Evolutionary conservation across 2,888 invertebrate genomes (phyloP), one percentile per base, ranked within the genome.

Genomic region (Xestia xanthographa): DNA sequence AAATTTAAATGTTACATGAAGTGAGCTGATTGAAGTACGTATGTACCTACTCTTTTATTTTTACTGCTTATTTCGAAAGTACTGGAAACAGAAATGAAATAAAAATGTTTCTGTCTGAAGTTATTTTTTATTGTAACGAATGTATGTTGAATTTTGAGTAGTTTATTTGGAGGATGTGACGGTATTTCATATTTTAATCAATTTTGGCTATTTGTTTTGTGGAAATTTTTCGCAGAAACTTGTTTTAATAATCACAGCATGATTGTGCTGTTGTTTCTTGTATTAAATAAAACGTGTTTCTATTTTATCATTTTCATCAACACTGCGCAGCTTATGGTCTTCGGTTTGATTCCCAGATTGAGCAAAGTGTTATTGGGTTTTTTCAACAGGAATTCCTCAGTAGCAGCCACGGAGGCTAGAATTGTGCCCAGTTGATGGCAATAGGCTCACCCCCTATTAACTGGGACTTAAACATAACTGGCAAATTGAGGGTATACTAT

Each of bases 1-100:
- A 74, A 72, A 70, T 79, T 82, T 77, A 80, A 83, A 83, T 74
- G 66, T 79, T 71, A 77, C 56, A 76, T 66, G 50, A 38, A 48
- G 5, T 26, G 20, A 63, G 58, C 20, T 8, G 12, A 4, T 41
- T 67, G 58, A 71, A 34, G 56, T 65, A 76, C n/a, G 34, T 26
- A n/a, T 68, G 29, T 58, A 20, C 58, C 29, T 66, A 53, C 34
- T 63, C 45, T 45, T 73, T 73, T 68, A 56, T 77, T 48, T 72
- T 70, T 70, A 85, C 20, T 34, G 67, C 62, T 77, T 68, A 65
- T 71, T 72, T 85, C 14, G 22, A 76, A 72, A 75, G 76, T 65
- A 67, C 81, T 66, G 45, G 58, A 34, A 50, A 69, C 41, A 34
- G 29, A 38, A 48, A 53, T 45, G 62, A 58, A 77, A 85, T 69